A percentile compares a stretch with the other conserved stretches of the same genome.
Evolutionary conservation across 2,888 invertebrate species (phyloP).

Genomic region (Volucella inflata): DNA sequence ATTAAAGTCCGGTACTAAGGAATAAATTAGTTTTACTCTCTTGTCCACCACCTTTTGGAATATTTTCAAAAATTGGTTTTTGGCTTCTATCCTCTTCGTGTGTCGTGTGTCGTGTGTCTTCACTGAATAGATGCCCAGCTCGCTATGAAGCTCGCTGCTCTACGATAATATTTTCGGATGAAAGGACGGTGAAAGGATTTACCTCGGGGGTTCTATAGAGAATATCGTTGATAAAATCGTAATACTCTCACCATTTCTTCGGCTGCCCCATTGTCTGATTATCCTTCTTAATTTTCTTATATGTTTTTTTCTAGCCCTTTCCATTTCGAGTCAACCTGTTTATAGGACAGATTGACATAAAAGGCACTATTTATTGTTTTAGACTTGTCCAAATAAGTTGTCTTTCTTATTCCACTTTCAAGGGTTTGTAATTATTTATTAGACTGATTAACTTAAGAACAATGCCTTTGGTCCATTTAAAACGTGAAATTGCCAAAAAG

Average conservation of each 20-base stretch:
- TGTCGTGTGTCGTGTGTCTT: conserved; percentile 35
- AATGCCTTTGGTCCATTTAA: neutral
- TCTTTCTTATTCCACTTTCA: neutral
- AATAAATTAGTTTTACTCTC: too few species aligned
- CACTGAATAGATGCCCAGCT: neutral
- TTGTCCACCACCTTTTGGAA: conserved; percentile 44
- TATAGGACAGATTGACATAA: too few species aligned
- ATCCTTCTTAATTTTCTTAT: conserved; percentile 37
- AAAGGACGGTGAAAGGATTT: conserved; percentile 19
- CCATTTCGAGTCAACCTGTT: conserved; percentile 55
- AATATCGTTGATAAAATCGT: conserved; percentile 31
- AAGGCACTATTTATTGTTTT: neutral
- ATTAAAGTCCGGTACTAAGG: too few species aligned
- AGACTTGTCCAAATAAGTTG: neutral
- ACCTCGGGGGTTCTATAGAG: conserved; percentile 31
- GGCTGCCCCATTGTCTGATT: conserved; percentile 4
- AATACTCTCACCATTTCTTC: conserved; percentile 35
- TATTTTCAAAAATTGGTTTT: conserved; percentile 27
- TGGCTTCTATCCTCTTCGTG: conserved; percentile 36
- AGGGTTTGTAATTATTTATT: neutral
- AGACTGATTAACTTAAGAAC: neutral
- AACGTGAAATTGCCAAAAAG: too few species aligned
- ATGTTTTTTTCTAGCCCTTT: conserved; percentile 46
- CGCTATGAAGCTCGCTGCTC: neutral
- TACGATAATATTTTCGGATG: conserved; percentile 19